Evolutionary conservation across 2,113 vertebrate genomes (phyloP).

Genomic region (Gnathonemus longibarbis): DNA sequence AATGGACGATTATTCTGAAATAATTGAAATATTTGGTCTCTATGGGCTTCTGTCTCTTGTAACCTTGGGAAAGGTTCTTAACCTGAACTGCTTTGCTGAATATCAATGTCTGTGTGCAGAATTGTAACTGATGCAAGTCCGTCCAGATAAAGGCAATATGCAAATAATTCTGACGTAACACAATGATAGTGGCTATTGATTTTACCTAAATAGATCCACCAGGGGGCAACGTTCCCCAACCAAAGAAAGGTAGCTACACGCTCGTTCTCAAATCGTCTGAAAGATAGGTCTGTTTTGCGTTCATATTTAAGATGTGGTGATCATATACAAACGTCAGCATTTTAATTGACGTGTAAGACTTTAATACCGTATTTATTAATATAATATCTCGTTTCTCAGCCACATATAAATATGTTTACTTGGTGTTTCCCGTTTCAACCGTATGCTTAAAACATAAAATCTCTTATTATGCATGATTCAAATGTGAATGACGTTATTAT

Average conservation of each 20-base stretch:
- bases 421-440: not conserved
- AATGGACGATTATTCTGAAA: not conserved
- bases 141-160: not conserved
- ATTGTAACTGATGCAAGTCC: conserved; percentile 4
- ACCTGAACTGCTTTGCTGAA: not conserved
- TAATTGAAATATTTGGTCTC: not conserved
- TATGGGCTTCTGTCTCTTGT: not conserved
- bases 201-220: not conserved
- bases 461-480: not conserved
- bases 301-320: not conserved
- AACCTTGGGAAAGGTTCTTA: conserved; percentile 1
- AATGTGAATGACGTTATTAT: not conserved
- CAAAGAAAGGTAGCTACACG: not conserved
- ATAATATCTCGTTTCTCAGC: not conserved
- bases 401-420: not conserved
- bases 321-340: not conserved
- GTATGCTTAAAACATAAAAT: not conserved
- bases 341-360: not conserved
- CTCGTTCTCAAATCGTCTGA: not conserved
- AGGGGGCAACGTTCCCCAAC: conserved; percentile 17
- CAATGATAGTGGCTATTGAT: not conserved
- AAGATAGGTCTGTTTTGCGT: no score
- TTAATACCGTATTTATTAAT: not conserved
- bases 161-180: not conserved
- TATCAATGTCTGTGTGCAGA: not conserved